Conservation (phyloP, 2,888 invertebrate species). For the Lasioglossum leucozonium region DNA sequence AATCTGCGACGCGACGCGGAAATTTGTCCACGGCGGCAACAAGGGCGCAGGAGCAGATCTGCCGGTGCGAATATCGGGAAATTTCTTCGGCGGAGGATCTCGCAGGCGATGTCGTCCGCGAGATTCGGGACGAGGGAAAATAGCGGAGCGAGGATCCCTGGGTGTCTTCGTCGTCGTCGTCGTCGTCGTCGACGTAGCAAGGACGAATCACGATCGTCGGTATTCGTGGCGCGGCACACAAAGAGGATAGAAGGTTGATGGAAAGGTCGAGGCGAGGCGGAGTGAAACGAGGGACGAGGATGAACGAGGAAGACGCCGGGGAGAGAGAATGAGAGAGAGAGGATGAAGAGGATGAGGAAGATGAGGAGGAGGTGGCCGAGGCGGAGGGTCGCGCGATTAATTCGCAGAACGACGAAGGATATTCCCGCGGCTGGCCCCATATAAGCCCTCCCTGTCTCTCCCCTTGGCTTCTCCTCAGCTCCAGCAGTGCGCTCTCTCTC, state of each 20-base stretch:
- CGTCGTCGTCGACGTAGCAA: slow-evolving; percentile 56
- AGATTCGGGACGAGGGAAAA: slow-evolving; percentile 19
- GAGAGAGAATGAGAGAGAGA: slow-evolving; percentile 17
- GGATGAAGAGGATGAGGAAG: slow-evolving; percentile 25
- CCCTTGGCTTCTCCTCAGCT: slow-evolving; percentile 31
- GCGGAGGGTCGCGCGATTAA: slow-evolving; percentile 76
- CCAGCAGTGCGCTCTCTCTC: slow-evolving; percentile 37
- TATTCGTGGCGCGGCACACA: slow-evolving; percentile 72
- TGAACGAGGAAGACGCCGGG: slow-evolving; percentile 14
- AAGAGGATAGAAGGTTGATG: slow-evolving; percentile 71
- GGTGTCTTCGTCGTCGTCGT: slow-evolving; percentile 13
- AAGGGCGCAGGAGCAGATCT: neutral
- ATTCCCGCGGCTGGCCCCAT: slow-evolving; percentile 75
- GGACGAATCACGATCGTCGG: slow-evolving; percentile 71
- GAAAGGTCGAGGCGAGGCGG: slow-evolving; percentile 68
- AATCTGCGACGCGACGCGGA: neutral
- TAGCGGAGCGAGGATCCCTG: neutral
- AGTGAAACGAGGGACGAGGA: slow-evolving; percentile 34
- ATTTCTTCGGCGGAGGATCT: slow-evolving; percentile 9
- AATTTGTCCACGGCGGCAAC: neutral
- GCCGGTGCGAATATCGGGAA: slow-evolving; percentile 18
- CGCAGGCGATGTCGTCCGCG: slow-evolving; percentile 33
- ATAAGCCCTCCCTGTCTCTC: slow-evolving; percentile 60
- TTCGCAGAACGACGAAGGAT: slow-evolving; percentile 80
- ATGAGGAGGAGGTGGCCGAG: slow-evolving; percentile 51